phyloP scores from a whole-genome alignment of 2,113 vertebrate species.

The human region GRCh38 chr6:75819001-75819500 shows the following conservation, averaged over 20 bases:
- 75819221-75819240: background rate
- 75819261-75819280: background rate
- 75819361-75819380: background rate
- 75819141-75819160: background rate
- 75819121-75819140: background rate
- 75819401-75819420: background rate
- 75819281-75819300: background rate
- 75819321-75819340: background rate
- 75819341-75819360: background rate
- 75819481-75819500: background rate
- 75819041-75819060: background rate
- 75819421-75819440: background rate
- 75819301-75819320: background rate
- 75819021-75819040: constrained; percentile 24
- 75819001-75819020: background rate
- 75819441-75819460: background rate
- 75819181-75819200: background rate
- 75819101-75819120: constrained; percentile 3
- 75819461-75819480: background rate
- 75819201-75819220: background rate
- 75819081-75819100: constrained; percentile 33
- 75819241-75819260: background rate
- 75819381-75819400: background rate
- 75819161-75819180: background rate
- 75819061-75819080: background rate